Evolutionary conservation across 2,797 vertebrate genomes (phyloP).

Genomic region (Tinamus major): DNA sequence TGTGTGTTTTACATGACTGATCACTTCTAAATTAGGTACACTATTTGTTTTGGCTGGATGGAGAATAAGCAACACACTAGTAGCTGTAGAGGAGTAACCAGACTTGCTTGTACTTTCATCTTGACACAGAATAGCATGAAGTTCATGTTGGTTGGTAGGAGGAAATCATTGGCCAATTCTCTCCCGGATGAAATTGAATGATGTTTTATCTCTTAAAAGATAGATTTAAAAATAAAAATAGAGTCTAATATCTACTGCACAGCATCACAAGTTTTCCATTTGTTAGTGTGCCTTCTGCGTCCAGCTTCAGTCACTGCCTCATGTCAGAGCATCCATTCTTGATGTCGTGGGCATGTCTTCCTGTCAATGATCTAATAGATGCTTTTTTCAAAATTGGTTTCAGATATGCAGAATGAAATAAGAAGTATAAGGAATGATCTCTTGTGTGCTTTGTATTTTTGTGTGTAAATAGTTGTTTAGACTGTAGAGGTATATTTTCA

Average conservation of each 20-base stretch:
- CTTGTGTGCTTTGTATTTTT: rapidly evolving
- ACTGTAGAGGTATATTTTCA: background rate
- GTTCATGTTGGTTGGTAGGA: background rate
- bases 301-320: background rate
- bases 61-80: background rate
- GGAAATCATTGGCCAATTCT: background rate
- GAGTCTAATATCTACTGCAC: background rate
- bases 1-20: background rate
- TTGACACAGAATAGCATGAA: background rate
- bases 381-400: background rate
- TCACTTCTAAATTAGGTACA: slow-evolving; percentile 11
- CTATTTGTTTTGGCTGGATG: slow-evolving; percentile 12
- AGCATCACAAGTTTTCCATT: background rate
- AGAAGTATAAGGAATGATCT: background rate
- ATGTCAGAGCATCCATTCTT: background rate
- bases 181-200: background rate
- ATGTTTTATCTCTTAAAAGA: background rate
- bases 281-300: background rate
- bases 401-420: background rate
- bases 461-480: background rate
- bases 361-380: background rate
- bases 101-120: background rate
- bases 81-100: background rate
- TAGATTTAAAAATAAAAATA: rapidly evolving
- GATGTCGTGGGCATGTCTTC: background rate